Evolutionary conservation across 2,113 vertebrate species (phyloP).

Genomic region (Sinocyclocheilus anshuiensis): DNA sequence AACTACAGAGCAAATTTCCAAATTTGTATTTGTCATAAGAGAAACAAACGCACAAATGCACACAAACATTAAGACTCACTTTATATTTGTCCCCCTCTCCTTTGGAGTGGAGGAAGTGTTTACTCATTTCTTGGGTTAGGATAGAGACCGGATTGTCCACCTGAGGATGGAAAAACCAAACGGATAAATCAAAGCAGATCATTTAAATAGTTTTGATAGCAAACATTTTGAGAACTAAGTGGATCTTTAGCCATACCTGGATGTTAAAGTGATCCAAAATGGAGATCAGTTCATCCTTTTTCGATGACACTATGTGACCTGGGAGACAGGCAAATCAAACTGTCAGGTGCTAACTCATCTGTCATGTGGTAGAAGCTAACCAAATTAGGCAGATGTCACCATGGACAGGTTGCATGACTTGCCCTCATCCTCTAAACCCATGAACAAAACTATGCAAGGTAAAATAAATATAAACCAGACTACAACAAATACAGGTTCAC

Average conservation of each 20-base stretch:
- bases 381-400: not conserved
- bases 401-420: not conserved
- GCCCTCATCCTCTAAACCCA: not conserved
- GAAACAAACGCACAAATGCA: not conserved
- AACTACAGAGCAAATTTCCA: conserved; percentile 75
- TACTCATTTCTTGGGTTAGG: conserved; percentile 98
- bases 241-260: conserved; percentile 77
- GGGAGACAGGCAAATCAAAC: not conserved
- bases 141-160: conserved; percentile 96
- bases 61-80: conserved; percentile 71
- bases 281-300: conserved; percentile 87
- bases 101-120: conserved; percentile 94
- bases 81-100: conserved; percentile 95
- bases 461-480: not conserved
- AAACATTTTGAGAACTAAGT: not conserved
- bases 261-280: conserved; percentile 96
- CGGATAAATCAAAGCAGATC: not conserved
- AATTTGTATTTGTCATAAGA: not conserved
- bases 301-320: conserved; percentile 81
- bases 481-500: conserved; percentile 7
- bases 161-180: conserved; percentile 67
- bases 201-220: not conserved
- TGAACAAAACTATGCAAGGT: not conserved
- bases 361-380: conserved; percentile 1
- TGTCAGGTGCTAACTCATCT: not conserved